phyloP scores from a whole-genome alignment of 2,113 vertebrate species.

The Ochotona curzoniae region DNA sequence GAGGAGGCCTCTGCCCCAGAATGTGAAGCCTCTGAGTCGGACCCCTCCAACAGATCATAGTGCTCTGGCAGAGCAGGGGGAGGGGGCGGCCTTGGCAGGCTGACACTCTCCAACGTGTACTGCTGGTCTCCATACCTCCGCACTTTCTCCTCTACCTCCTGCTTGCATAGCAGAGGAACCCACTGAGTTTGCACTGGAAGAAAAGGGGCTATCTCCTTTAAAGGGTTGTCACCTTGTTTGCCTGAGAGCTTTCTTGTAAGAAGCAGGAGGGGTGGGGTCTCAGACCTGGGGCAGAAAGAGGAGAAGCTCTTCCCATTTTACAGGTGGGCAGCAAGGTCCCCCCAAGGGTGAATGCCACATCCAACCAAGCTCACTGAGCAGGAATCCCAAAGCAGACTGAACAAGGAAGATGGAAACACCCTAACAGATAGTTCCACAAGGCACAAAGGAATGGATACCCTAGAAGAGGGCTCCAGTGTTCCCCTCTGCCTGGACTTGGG shows the following conservation, averaged over 20 bases:
- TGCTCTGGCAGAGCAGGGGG: too few relatives aligned
- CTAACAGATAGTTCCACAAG: not conserved
- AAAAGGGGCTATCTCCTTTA: not conserved
- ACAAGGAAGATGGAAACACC: not conserved
- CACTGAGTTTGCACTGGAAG: constrained; percentile 28
- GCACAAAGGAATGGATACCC: not conserved
- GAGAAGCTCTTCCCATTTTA: not conserved
- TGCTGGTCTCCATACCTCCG: not conserved
- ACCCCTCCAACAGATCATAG: not conserved
- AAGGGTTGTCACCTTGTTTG: not conserved
- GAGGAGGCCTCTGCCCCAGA: not conserved
- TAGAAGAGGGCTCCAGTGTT: not conserved
- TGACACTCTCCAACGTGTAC: not conserved
- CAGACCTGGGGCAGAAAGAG: not conserved
- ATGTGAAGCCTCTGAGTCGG: not conserved
- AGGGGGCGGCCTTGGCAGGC: too few relatives aligned
- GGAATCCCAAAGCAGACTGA: not conserved
- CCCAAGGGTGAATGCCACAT: not conserved
- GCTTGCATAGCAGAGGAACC: not conserved
- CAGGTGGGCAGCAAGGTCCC: not conserved
- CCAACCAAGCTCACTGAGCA: not conserved
- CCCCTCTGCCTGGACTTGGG: too few relatives aligned
- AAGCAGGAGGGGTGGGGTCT: not conserved
- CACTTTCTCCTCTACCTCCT: not conserved
- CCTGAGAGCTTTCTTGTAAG: not conserved